Evolutionary conservation across 1,140 invertebrate genomes (phyloP), one percentile per base, ranked within the genome.

Genomic region (Portunus trituberculatus): DNA sequence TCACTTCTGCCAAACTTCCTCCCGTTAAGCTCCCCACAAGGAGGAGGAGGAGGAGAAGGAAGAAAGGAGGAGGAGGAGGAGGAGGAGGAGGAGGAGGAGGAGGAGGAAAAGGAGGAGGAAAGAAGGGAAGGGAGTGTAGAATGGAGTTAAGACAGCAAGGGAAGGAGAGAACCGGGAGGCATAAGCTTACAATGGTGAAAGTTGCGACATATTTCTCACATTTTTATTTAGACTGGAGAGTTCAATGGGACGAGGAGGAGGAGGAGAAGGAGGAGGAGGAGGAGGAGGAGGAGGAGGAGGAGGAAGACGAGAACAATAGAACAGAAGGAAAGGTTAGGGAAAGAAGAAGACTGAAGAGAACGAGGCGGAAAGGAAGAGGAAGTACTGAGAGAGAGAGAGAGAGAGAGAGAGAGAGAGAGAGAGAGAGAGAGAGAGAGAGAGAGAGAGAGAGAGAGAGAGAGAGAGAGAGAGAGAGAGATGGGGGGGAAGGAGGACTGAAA

Each of bases 221-320:
- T 76, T 76, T 76, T n/a, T 76, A 76, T 76, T 76, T 76, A n/a
- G 20, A 76, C 67, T 88, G 87, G 87, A 32, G 31, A 32, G 87
- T 48, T 39, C 20, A 45, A 45, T 88, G 46, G 87, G 46, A 88
- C 46, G 87, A 48, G 25, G 32, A 48, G 6, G 39, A 31, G 8
- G 39, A 31, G 3, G 84, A 31, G 84, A 20, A 86, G 84, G 28
- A 86, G 28, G 84, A 86, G 84, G 29, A 31, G 39, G 39, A 31
- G 84, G 84, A 39, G 29, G 39, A 39, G 28, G 14, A 87, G 84
- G n/a, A 31, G n/a, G 25, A 86, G 32, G 28, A 32, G 8, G 52
- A 59, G 52, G 84, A 39, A 28, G 29, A 29, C 12, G 84, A 14
- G 39, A 39, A 87, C 12, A 28, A 87, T 39, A n/a, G 84, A 87